These are phyloP conservation scores for Zoanthus gigantus DNA, from an alignment of 92 coral and sea anemone species.

Conservation along the genomic window DNA sequence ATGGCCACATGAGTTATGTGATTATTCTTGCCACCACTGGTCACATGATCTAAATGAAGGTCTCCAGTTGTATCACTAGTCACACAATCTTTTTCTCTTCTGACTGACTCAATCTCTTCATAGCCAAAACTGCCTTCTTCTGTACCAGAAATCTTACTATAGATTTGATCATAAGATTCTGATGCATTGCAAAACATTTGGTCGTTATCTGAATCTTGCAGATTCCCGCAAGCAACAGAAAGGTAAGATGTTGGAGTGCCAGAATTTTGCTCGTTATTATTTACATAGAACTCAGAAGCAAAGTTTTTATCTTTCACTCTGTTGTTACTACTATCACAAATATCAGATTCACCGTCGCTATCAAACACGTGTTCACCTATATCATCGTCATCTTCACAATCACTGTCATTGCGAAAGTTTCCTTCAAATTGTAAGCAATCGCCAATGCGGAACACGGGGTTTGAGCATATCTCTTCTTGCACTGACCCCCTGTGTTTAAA, in stretches of 20 bases:
- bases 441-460: not conserved
- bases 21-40: not conserved
- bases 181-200: not conserved
- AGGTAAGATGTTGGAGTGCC: not conserved
- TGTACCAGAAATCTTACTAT: not conserved
- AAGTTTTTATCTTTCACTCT: not conserved
- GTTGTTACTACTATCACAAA: not conserved
- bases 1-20: no score
- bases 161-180: not conserved
- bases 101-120: not conserved
- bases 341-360: not conserved
- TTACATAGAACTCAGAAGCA: not conserved
- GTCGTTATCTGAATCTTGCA: not conserved
- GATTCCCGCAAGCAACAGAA: not conserved
- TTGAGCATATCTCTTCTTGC: not conserved
- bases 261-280: not conserved
- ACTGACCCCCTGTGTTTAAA: not conserved
- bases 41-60: not conserved
- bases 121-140: not conserved
- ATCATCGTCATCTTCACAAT: not conserved
- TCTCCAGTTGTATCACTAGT: not conserved
- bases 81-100: not conserved
- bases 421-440: not conserved
- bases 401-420: not conserved
- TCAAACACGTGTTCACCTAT: not conserved